Base-by-base conservation (phyloP, 2,797 vertebrate species). In the Oceanodroma leucorhoa region DNA sequence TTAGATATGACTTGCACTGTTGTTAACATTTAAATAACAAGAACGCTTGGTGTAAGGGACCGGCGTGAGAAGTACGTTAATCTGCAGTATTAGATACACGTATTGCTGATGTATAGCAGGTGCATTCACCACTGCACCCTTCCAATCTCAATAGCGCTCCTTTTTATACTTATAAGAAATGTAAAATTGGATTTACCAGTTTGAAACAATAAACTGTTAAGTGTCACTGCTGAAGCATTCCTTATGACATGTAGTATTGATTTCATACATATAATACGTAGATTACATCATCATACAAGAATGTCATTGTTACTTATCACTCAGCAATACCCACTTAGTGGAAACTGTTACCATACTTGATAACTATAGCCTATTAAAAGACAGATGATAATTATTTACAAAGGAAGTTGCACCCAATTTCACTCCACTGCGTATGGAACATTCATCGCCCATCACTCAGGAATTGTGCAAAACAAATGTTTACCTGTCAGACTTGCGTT, bases 51-150 rank as follows among this genome's bases (percentile, higher is more conserved):
- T 1, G 4, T 15, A 36, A 53, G 38, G 32, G 32, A 51, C 1
- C 22, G 61, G 12, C 3, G 4, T 2, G 10, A 64, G 22, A 53
- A 45, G 7, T 6, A 50, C 0, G 0, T 34, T 41, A 1, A 34
- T 10, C 30, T 51, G 30, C 48, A 75, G 23, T 14, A 26, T 19
- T 7, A 41, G 16, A 27, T 5, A 26, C 5, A 7, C 2, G 36
- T 9, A 22, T 83, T 5, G 1, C 27, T 8, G 27, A 10, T 2
- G 1, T 3, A 21, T 5, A 57, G 32, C 0, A 0, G 5, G 13
- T 12, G 27, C 29, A 19, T 22, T 80, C 43, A 45, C 21, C 6
- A 21, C 11, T 5, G 20, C 26, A 54, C 17, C 0, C 34, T 45
- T 62, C 32, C 30, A 5, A n/a, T 2, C 50, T 43, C 34, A 23